phyloP scores from a whole-genome alignment of 2,113 vertebrate species.

The Centropristis striata region DNA sequence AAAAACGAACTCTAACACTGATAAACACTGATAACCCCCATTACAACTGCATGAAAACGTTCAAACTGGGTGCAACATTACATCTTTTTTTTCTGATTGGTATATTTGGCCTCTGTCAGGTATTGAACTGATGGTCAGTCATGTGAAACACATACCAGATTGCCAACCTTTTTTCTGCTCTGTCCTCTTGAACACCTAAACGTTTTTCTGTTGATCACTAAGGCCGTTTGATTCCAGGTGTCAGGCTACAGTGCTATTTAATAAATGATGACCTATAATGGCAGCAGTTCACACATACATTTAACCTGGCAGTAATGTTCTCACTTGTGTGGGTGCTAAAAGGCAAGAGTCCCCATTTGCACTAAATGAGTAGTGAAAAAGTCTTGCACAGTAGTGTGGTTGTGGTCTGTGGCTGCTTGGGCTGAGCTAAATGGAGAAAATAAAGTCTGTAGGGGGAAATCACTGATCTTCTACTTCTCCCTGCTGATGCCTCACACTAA shows the following conservation, averaged over 20 bases:
- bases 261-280: slow-evolving; percentile 63
- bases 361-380: slow-evolving; percentile 40
- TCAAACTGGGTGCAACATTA: neutral
- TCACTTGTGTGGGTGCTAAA: slow-evolving; percentile 45
- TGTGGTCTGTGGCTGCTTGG: slow-evolving; percentile 37
- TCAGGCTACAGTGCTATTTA: slow-evolving; percentile 33
- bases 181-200: slow-evolving; percentile 10
- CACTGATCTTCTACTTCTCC: slow-evolving; percentile 57
- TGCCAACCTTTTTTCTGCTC: neutral
- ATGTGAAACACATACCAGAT: slow-evolving; percentile 3
- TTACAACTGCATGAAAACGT: no score
- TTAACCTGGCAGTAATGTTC: slow-evolving; percentile 46
- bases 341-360: slow-evolving; percentile 25
- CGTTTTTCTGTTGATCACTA: slow-evolving; percentile 10
- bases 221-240: slow-evolving; percentile 13
- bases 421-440: slow-evolving; percentile 56
- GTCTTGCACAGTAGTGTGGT: slow-evolving; percentile 18
- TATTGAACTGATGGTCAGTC: slow-evolving; percentile 6
- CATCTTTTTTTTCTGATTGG: neutral
- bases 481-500: slow-evolving; percentile 39
- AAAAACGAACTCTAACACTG: no score
- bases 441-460: slow-evolving; percentile 49
- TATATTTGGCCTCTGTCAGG: slow-evolving; percentile 12
- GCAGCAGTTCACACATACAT: slow-evolving; percentile 37
- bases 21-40: no score